Conservation (phyloP, 2,113 vertebrate genomes). For the Asarcornis scutulata region DNA sequence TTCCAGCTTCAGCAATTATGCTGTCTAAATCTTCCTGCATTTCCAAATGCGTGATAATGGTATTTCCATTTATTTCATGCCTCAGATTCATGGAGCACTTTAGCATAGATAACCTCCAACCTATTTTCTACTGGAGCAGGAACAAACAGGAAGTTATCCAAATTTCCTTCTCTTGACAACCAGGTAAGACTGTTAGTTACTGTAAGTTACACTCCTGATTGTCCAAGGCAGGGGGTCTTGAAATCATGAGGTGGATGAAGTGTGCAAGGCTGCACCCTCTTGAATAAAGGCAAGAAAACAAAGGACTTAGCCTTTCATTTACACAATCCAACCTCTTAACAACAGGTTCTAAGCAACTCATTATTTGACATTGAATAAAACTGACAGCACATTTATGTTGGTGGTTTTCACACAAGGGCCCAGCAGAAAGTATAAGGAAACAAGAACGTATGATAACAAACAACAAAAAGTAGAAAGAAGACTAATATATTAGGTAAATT, state of each 20-base stretch:
- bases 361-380: background rate
- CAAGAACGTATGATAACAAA: background rate
- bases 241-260: background rate
- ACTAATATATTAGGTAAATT: background rate
- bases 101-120: background rate
- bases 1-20: constrained; percentile 60
- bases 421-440: background rate
- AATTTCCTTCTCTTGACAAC: background rate
- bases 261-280: background rate
- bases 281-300: background rate
- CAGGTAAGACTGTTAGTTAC: background rate
- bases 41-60: constrained; percentile 30
- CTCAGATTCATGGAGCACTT: background rate
- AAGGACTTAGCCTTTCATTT: background rate
- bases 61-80: constrained; percentile 29
- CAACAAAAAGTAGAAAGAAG: background rate
- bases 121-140: background rate
- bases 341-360: background rate
- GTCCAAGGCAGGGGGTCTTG: background rate
- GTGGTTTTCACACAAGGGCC: background rate
- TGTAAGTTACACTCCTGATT: background rate
- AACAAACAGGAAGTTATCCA: background rate
- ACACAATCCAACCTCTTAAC: background rate
- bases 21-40: constrained; percentile 30
- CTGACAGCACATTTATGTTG: background rate